Base-by-base conservation (phyloP, 1,140 invertebrate species). In the Aphaenogaster floridana region DNA sequence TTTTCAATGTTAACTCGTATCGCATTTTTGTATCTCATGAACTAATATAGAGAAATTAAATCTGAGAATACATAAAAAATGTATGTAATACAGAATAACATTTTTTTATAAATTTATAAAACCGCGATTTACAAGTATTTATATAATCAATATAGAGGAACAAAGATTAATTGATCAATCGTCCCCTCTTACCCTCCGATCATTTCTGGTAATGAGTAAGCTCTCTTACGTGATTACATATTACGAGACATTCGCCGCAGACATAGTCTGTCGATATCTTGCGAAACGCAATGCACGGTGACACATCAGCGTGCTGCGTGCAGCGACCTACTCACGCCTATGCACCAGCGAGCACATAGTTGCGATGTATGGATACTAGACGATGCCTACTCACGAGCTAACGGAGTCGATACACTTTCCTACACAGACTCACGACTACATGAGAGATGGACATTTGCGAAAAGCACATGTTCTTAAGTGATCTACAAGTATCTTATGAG, bases 311-410 rank as follows among this genome's bases (percentile, higher is more conserved):
- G 45, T 64, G 69, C 80, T 34, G 84, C 72, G 89, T 89, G 84
- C 74, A 84, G 71, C 91, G 91, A 92, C 88, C 91, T 92, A 90
- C 87, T 91, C 87, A 90, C 91, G 91, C 90, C 90, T 92, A 89
- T 88, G 68, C 88, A 72, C 79, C 66, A 74, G 66, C 86, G 64
- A 88, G 80, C 77, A 83, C 86, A 85, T 79, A 87, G 52, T 71
- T 76, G 61, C 78, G 59, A 87, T 79, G 74, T 80, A 77, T 72
- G 48, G n/a, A 74, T 71, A 79, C 42, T 34, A 21, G 45, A 69
- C 86, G 86, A 83, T 89, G 91, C 86, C 86, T 86, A 91, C 87
- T 86, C 90, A 61, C 74, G 54, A 85, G 71, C 36, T 66, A 45
- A 48, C 64, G 68, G 68, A 78, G 68, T 80, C 84, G 34, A 84